Evolutionary conservation across 2,797 vertebrate genomes (phyloP).

Genomic region (Melopsittacus undulatus): DNA sequence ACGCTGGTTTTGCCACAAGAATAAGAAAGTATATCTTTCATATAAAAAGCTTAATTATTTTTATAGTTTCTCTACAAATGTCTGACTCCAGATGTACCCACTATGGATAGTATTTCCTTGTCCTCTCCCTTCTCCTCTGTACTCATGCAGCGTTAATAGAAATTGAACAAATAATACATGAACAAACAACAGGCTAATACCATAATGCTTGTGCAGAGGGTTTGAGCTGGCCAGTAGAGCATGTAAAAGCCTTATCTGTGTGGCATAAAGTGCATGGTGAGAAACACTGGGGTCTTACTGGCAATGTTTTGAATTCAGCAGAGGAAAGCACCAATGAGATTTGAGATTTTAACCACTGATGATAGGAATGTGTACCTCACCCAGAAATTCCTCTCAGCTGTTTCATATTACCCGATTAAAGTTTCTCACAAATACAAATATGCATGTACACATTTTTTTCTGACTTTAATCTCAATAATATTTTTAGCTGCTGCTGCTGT

Average conservation of each 20-base stretch:
- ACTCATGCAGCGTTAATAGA: background rate
- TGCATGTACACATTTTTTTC: background rate
- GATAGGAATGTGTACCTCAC: background rate
- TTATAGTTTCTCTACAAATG: background rate
- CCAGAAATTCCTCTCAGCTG: background rate
- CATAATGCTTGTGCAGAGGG: background rate
- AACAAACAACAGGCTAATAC: background rate
- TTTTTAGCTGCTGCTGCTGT: background rate
- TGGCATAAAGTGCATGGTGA: slow-evolving; percentile 12
- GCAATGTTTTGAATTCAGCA: slow-evolving; percentile 4
- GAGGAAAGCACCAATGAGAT: background rate
- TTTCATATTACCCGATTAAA: background rate
- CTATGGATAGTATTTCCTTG: background rate
- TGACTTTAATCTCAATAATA: background rate
- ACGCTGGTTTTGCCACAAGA: background rate
- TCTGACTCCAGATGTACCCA: background rate
- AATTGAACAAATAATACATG: background rate
- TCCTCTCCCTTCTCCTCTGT: background rate
- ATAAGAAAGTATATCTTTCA: background rate
- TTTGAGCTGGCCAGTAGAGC: slow-evolving; percentile 7
- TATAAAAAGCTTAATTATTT: background rate
- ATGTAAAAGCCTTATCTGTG: slow-evolving; percentile 7
- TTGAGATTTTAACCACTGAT: background rate
- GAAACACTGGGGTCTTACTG: background rate
- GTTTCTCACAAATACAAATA: background rate